Percentiles rank a stretch among this genome's conserved stretches.
Conservation (phyloP, 1,140 invertebrate genomes). For the Dendrolimus punctatus region DNA sequence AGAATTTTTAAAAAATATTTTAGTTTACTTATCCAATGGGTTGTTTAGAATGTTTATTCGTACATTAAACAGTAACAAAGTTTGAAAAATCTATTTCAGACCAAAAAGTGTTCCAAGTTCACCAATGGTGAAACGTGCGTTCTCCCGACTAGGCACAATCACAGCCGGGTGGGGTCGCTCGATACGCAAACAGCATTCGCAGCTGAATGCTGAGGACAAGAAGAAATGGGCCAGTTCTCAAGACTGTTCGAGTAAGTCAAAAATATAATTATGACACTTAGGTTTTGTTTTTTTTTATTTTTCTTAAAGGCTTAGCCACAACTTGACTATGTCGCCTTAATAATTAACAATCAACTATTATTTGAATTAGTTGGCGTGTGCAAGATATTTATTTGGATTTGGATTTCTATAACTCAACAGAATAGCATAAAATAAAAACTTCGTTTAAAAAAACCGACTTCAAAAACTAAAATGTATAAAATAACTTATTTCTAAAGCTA, state of each 20-base stretch:
- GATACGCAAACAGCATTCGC: conserved; percentile 81
- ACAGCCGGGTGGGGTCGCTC: conserved; percentile 92
- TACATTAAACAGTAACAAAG: background rate
- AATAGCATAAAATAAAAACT: too few relatives aligned
- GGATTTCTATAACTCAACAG: too few relatives aligned
- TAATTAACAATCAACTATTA: too few relatives aligned
- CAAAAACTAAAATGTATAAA: too few relatives aligned
- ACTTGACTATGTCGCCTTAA: too few relatives aligned
- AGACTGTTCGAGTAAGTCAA: conserved; percentile 86
- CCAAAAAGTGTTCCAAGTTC: conserved; percentile 95
- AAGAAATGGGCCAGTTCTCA: conserved; percentile 94
- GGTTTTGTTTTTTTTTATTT: background rate
- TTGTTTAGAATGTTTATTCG: too few relatives aligned
- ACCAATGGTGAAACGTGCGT: conserved; percentile 94
- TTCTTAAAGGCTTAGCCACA: background rate
- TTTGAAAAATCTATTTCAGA: conserved; percentile 48
- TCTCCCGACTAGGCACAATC: conserved; percentile 89
- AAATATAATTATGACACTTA: background rate
- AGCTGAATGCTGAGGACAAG: conserved; percentile 86
- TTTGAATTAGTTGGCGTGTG: too few relatives aligned
- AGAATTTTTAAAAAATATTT: too few relatives aligned
- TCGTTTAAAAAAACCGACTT: too few relatives aligned
- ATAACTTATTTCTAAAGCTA: too few relatives aligned
- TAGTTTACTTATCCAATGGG: too few relatives aligned
- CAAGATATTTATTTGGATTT: too few relatives aligned